Percentiles rank a stretch among this genome's conserved stretches.
phyloP scores from a whole-genome alignment of 2,888 invertebrate genomes.

The Drosophila eohydei region DNA sequence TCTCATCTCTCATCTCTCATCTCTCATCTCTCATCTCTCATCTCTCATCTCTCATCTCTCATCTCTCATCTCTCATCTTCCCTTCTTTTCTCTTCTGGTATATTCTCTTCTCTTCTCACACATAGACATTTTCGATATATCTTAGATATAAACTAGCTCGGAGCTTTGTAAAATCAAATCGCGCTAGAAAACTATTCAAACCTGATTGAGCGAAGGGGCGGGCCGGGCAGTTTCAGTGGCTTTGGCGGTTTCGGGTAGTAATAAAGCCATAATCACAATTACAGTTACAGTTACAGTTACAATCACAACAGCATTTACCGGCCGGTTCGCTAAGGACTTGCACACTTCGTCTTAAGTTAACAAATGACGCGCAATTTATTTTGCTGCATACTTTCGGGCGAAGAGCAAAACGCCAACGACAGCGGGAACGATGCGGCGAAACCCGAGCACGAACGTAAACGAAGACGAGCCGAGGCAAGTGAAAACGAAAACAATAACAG shows the following conservation, averaged over 20 bases:
- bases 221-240: no score
- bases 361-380: constrained; percentile 19
- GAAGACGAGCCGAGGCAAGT: background rate
- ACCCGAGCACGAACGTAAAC: background rate
- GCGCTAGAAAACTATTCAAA: background rate
- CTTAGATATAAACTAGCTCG: no score
- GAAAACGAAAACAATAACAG: constrained; percentile 16
- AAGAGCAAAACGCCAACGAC: background rate
- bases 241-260: no score
- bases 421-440: background rate
- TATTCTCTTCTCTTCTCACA: no score
- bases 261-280: background rate
- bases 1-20: no score
- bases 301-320: constrained; percentile 6
- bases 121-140: no score
- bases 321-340: constrained; percentile 3
- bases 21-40: no score
- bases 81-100: no score
- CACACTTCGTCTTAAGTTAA: constrained; percentile 6
- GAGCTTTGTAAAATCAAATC: no score
- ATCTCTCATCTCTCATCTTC: no score
- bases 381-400: constrained; percentile 16
- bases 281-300: background rate
- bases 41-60: no score
- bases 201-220: background rate